A percentile compares a stretch with the other conserved stretches of the same genome.
Conservation (phyloP, 1,140 invertebrate species). For the Listronotus bonariensis region DNA sequence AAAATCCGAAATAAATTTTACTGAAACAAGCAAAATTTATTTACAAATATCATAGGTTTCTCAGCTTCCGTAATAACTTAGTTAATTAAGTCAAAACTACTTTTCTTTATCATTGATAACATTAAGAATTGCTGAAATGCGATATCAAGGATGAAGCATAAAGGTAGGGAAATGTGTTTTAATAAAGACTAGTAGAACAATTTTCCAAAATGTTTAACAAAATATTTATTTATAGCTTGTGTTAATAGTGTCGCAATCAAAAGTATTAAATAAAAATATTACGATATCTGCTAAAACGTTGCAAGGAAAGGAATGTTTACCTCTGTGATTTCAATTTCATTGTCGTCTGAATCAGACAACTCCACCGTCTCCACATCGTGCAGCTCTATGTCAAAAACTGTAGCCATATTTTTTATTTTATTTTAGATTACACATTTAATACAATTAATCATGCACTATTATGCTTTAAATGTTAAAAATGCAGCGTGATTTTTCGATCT, state of each 20-base stretch:
- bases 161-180: conserved; percentile 8
- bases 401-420: conserved; percentile 64
- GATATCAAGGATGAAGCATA: conserved; percentile 24
- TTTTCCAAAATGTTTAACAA: not conserved
- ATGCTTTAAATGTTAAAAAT: conserved; percentile 9
- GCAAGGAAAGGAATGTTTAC: conserved; percentile 57
- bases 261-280: not conserved
- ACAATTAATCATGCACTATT: conserved; percentile 7
- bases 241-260: not conserved
- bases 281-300: conserved; percentile 2
- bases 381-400: conserved; percentile 89
- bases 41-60: not conserved
- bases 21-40: not conserved
- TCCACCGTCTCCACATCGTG: conserved; percentile 65
- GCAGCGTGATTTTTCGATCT: conserved; percentile 24
- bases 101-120: conserved; percentile 20
- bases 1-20: too few relatives aligned
- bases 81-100: conserved; percentile 7
- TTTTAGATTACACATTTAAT: conserved; percentile 26
- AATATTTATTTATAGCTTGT: not conserved
- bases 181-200: not conserved
- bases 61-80: conserved; percentile 1
- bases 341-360: conserved; percentile 59
- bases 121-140: conserved; percentile 24
- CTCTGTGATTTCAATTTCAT: conserved; percentile 82